Conservation (phyloP, 2,113 vertebrate species). For the Leucosticte australis region DNA sequence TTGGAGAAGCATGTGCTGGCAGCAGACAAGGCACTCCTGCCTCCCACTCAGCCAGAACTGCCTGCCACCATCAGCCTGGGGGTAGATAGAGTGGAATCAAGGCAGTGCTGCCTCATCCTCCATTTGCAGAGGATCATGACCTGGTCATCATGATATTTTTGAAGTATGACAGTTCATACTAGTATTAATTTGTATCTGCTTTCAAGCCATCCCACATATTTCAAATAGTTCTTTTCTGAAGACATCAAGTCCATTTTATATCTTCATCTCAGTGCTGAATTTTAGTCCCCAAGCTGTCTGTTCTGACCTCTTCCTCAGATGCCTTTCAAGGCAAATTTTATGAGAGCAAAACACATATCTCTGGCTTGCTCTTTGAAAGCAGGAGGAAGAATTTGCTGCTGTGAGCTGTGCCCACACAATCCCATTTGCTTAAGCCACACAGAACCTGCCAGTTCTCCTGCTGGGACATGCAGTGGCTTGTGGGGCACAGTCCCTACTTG, state of each 20-base stretch:
- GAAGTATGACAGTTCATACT: background rate
- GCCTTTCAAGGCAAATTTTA: slow-evolving; percentile 46
- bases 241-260: background rate
- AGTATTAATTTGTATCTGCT: background rate
- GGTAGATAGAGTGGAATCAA: rapidly evolving
- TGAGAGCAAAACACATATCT: background rate
- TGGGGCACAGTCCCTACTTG: background rate
- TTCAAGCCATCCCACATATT: background rate
- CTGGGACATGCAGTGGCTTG: background rate
- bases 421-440: background rate
- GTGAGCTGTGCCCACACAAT: background rate
- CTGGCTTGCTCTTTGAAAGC: background rate
- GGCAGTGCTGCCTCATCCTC: background rate
- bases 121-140: background rate
- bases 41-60: background rate
- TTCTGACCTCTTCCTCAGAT: background rate
- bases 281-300: slow-evolving; percentile 33
- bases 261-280: slow-evolving; percentile 13
- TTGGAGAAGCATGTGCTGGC: background rate
- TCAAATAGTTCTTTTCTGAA: slow-evolving; percentile 12
- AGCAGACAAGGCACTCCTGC: background rate
- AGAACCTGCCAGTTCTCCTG: background rate
- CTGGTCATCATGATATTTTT: background rate
- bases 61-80: background rate
- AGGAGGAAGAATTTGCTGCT: background rate